Evolutionary conservation across 2,888 invertebrate species (phyloP).

Genomic region (Fragum whitleyi): DNA sequence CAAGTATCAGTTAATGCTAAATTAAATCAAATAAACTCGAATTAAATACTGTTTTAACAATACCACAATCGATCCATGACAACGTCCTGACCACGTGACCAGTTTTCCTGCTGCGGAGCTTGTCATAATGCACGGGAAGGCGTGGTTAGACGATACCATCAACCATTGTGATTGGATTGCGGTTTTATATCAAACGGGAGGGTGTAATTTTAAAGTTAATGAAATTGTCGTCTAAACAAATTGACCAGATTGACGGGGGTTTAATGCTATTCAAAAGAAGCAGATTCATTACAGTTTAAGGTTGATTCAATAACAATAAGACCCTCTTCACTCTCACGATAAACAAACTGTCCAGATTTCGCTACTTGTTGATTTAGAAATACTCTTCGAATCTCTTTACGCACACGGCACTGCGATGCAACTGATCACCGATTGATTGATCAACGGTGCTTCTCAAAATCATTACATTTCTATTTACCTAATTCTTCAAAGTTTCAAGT

Average conservation of each 20-base stretch:
- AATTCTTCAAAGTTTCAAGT: no score
- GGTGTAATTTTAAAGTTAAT: conserved; percentile 58
- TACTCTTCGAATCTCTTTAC: no score
- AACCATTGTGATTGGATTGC: conserved; percentile 41
- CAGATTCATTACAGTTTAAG: conserved; percentile 15
- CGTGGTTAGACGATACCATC: conserved; percentile 16
- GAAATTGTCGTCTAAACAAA: conserved; percentile 54
- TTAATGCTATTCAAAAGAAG: conserved; percentile 25
- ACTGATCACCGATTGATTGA: no score
- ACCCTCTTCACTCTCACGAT: not conserved
- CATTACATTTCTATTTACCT: no score
- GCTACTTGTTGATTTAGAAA: not conserved
- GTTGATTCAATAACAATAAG: conserved; percentile 18
- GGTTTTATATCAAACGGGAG: conserved; percentile 44
- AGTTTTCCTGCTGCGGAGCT: conserved; percentile 50
- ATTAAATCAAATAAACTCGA: conserved; percentile 52
- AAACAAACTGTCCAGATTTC: not conserved
- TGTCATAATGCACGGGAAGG: conserved; percentile 37
- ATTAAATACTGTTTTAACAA: conserved; percentile 59
- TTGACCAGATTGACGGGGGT: conserved; percentile 41
- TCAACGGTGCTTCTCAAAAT: no score
- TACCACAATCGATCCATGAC: conserved; percentile 40
- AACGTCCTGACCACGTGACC: conserved; percentile 41
- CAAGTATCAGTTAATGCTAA: conserved; percentile 54
- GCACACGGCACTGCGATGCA: no score